Percentiles rank a stretch among this genome's conserved stretches.
These are phyloP conservation scores for Hylaeus volcanicus DNA, from an alignment of 1,140 invertebrate species.

Conservation along the genomic window DNA sequence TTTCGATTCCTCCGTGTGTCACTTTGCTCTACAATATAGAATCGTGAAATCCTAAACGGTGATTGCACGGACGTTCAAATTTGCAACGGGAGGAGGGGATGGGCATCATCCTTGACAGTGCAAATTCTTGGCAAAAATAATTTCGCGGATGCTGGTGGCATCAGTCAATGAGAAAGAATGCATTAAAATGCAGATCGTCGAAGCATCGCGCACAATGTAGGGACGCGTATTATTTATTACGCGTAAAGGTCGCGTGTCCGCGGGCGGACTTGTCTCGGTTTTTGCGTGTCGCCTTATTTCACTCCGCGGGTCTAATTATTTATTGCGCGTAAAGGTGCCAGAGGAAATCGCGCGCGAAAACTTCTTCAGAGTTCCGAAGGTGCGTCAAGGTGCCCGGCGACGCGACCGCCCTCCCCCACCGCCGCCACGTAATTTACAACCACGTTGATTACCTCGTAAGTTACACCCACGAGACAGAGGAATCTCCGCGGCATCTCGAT, in stretches of 20 bases:
- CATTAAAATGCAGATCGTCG: background rate
- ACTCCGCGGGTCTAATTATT: slow-evolving; percentile 5
- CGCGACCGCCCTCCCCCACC: slow-evolving; percentile 8
- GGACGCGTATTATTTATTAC: background rate
- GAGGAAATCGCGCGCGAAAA: slow-evolving; percentile 6
- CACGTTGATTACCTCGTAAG: slow-evolving; percentile 62
- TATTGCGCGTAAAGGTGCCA: slow-evolving; percentile 26
- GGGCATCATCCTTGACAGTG: too few species aligned
- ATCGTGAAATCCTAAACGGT: too few species aligned
- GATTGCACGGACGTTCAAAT: too few species aligned
- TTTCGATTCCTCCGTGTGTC: too few species aligned
- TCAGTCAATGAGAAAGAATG: background rate
- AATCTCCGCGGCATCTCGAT: slow-evolving; percentile 28
- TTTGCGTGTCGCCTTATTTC: background rate
- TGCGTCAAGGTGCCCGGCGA: slow-evolving; percentile 65
- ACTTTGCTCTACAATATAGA: too few species aligned
- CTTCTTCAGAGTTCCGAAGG: background rate
- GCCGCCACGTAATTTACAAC: slow-evolving; percentile 43
- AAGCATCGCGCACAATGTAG: background rate
- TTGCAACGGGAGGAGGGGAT: too few species aligned
- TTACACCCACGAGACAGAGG: slow-evolving; percentile 58
- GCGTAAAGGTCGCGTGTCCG: background rate
- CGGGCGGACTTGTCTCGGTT: background rate
- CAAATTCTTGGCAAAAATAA: too few species aligned
- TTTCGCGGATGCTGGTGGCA: too few species aligned